These are phyloP conservation scores for Marasmarcha lunaedactyla DNA, from an alignment of 2,888 invertebrate genomes.

Conservation along the genomic window DNA sequence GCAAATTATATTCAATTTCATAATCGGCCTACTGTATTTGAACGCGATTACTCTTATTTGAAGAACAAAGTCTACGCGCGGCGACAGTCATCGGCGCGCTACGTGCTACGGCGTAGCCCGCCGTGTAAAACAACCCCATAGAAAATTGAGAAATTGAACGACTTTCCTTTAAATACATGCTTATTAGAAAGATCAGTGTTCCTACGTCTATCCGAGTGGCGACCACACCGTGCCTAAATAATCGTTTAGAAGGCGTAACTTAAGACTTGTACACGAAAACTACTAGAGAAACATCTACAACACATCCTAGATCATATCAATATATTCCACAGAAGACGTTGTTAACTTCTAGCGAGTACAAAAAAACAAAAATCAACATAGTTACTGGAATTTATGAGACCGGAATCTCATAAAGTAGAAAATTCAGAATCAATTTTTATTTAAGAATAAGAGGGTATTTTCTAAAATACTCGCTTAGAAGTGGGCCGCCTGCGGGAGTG, in stretches of 20 bases:
- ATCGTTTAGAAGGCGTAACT: conserved; percentile 55
- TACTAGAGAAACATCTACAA: conserved; percentile 68
- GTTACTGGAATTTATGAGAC: too few relatives aligned
- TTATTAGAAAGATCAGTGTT: not conserved
- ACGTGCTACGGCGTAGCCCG: conserved; percentile 10
- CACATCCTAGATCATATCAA: conserved; percentile 70
- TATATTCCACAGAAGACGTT: conserved; percentile 30
- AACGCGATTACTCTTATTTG: conserved; percentile 63
- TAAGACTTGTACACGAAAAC: conserved; percentile 65
- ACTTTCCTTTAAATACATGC: too few relatives aligned
- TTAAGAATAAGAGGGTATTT: too few relatives aligned
- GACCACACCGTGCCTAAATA: conserved; percentile 4
- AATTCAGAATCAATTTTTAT: too few relatives aligned
- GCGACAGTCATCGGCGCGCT: conserved; percentile 18
- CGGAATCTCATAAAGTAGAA: too few relatives aligned
- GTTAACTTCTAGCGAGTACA: too few relatives aligned
- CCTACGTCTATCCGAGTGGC: not conserved
- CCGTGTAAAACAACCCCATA: not conserved
- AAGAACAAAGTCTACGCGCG: conserved; percentile 48
- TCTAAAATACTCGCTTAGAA: too few relatives aligned
- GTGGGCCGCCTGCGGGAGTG: not conserved
- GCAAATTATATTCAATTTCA: conserved; percentile 66
- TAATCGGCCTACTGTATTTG: conserved; percentile 64
- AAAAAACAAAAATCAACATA: too few relatives aligned
- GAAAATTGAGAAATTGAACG: too few relatives aligned